Base-by-base conservation (phyloP, 1,140 invertebrate genomes). In the Heliconius hermathena region DNA sequence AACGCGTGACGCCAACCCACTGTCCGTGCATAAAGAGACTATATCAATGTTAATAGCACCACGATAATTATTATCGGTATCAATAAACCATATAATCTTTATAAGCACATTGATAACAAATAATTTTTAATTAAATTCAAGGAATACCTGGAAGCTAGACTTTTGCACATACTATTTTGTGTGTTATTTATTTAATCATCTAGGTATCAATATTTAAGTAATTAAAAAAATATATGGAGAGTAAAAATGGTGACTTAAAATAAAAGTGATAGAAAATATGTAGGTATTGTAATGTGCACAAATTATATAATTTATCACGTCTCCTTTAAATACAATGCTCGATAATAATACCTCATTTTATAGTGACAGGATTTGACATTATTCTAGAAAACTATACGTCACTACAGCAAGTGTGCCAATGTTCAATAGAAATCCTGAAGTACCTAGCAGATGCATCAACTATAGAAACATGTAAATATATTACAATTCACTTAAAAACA, bases 1-100 rank as follows among this genome's bases (percentile, higher is more conserved):
- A 66, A 87, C 84, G 84, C 85, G 84, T 87, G 86, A 88, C 87
- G 73, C 79, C 84, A 41, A 78, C 54, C 46, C 74, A 82, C 57
- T 81, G 78, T 73, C 77, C 84, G 80, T 80, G 77, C 79, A 79
- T 82, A 80, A 90, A 88, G 84, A 84, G 84, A 84, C 81, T 85
- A 84, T 86, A 88, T 88, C 85, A 74, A 52, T 75, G 73, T 86
- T 89, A 90, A 87, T 90, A 89, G 82, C 71, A 83, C 74, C 84
- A 84, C 87, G 90, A 92, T 92, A 91, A 92, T 90, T 90, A 87
- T 91, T 91, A 91, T 91, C 90, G 82, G 66, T 83, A 86, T 85
- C 91, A 90, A 88, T 89, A 86, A 83, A 78, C 74, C 79, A 71
- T 77, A 73, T 77, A 80, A 84, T 82, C 81, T 78, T 73, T 70